Conservation (phyloP, 1,140 invertebrate genomes). For the Bicyclus anynana region DNA sequence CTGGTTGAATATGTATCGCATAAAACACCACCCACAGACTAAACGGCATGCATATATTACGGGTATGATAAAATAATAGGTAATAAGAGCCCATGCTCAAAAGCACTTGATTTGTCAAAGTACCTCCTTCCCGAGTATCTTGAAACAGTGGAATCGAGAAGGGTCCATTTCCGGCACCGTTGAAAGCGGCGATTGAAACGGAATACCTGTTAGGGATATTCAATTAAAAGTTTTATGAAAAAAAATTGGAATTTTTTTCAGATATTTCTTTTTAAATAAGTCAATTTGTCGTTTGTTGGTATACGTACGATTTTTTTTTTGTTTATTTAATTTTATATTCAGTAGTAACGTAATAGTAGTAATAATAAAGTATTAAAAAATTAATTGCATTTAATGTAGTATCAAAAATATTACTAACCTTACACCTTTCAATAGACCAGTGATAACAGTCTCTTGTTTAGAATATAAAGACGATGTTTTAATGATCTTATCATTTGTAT, state of each 20-base stretch:
- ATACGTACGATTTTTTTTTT: no score
- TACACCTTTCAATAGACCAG: slow-evolving; percentile 63
- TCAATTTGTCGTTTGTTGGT: background rate
- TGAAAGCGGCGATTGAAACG: slow-evolving; percentile 91
- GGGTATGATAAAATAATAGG: no score
- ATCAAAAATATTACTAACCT: slow-evolving; percentile 47
- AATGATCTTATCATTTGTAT: slow-evolving; percentile 60
- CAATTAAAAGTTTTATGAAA: slow-evolving; percentile 17
- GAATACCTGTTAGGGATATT: slow-evolving; percentile 58
- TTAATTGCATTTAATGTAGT: no score
- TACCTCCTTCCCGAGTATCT: slow-evolving; percentile 86
- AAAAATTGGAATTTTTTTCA: no score
- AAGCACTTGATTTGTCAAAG: background rate
- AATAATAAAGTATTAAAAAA: no score
- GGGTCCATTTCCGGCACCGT: slow-evolving; percentile 90
- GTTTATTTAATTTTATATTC: no score
- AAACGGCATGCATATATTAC: no score
- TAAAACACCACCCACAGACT: no score
- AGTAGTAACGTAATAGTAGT: no score
- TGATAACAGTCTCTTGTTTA: slow-evolving; percentile 68
- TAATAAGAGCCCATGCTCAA: background rate
- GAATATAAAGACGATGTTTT: slow-evolving; percentile 65
- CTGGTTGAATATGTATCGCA: no score
- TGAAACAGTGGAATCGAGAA: slow-evolving; percentile 85
- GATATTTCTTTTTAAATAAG: background rate